Base-by-base conservation (phyloP, 2,113 vertebrate species). In the Seriola quinqueradiata region DNA sequence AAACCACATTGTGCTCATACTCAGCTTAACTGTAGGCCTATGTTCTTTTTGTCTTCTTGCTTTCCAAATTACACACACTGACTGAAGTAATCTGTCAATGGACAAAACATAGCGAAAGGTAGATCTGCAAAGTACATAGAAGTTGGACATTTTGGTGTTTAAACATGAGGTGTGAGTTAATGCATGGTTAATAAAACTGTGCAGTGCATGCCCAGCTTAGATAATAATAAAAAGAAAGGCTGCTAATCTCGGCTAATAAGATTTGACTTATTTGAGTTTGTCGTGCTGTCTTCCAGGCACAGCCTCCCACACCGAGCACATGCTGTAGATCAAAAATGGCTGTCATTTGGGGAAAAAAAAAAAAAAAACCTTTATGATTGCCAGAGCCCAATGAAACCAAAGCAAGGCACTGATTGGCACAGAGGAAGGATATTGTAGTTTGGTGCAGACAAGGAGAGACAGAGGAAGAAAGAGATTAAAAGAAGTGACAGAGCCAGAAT, bases 401-500 rank as follows among this genome's bases (percentile, higher is more conserved):
- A 68, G 57, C 16, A 3, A 28, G 65, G 57, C 16, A 3, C 19
- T 23, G 42, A 16, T 76, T 1, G 0, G 19, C 55, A 57, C 42
- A 5, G 54, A 75, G 19, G 65, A 57, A 71, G n/a, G 65, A 65
- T 40, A 17, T 52, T 59, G 28, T 58, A 48, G 23, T 70, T 79
- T 55, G 42, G 9, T 40, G 17, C 17, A 16, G 50, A 74, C 23
- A 42, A 61, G 59, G 58, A 58, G 9, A 61, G 6, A 8, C 16
- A 16, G 38, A 66, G 25, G 42, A 34, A 48, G 34, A 38, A 14
- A 44, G 64, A 61, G 63, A 57, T 74, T 52, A 59, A 55, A 77
- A 78, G 64, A 66, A 72, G 48, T 46, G 64, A 77, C 50, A 40
- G 21, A 70, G 59, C 12, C 11, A 25, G 60, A 44, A 61, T 61